These are phyloP conservation scores for Pangasianodon gigas DNA, from an alignment of 2,113 vertebrate species.

Conservation along the genomic window DNA sequence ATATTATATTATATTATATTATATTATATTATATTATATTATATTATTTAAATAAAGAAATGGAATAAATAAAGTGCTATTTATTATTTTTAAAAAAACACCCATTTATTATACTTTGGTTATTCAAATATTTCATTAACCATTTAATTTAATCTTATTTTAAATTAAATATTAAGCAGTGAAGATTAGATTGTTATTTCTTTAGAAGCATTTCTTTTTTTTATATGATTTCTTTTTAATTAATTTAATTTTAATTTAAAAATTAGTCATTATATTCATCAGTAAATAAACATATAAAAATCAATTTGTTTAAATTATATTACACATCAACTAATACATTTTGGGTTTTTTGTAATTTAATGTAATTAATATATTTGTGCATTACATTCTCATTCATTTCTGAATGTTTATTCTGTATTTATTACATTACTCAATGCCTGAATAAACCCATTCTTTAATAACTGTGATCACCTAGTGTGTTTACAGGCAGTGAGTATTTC, in stretches of 20 bases:
- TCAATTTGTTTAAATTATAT: background rate
- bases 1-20: background rate
- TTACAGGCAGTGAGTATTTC: background rate
- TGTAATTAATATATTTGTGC: background rate
- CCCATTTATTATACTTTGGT: too few species aligned
- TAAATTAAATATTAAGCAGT: background rate
- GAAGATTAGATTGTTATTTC: background rate
- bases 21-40: slow-evolving; percentile 1
- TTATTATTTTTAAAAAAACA: too few species aligned
- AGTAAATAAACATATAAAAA: background rate
- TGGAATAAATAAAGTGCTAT: too few species aligned
- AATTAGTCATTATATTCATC: background rate
- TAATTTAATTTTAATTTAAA: background rate
- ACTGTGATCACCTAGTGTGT: background rate
- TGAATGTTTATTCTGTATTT: background rate
- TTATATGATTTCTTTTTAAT: background rate
- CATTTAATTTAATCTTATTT: background rate
- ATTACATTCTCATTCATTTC: background rate
- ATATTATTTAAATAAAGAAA: background rate
- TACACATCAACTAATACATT: background rate
- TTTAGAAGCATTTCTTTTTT: background rate
- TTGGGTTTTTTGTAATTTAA: background rate
- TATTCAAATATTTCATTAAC: background rate
- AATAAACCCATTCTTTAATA: background rate
- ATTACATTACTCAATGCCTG: background rate